Evolutionary conservation across 2,113 vertebrate species (phyloP).

Genomic region (Cromileptes altivelis): DNA sequence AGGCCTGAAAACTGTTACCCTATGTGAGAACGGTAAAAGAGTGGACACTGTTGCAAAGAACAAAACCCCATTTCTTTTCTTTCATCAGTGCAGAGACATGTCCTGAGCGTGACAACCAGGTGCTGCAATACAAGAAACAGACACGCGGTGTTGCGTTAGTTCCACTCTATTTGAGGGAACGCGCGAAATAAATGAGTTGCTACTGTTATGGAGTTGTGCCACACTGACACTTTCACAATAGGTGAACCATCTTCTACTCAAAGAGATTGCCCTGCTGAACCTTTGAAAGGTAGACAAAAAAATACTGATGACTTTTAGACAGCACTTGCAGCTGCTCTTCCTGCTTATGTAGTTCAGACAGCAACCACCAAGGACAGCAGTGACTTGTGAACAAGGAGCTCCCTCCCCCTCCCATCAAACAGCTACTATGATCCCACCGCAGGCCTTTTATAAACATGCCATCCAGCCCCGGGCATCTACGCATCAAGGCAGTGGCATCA

Average conservation of each 20-base stretch:
- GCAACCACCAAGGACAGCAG: slow-evolving; percentile 54
- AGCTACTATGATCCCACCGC: slow-evolving; percentile 47
- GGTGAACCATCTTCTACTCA: slow-evolving; percentile 1
- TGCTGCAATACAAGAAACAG: slow-evolving; percentile 12
- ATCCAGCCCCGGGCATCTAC: slow-evolving; percentile 33
- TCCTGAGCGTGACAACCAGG: not conserved
- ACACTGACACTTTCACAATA: slow-evolving; percentile 33
- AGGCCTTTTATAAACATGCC: slow-evolving; percentile 48
- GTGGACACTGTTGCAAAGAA: not conserved
- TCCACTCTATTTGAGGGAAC: not conserved
- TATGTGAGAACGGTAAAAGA: not conserved
- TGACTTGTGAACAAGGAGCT: slow-evolving; percentile 30
- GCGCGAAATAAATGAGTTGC: slow-evolving; percentile 10
- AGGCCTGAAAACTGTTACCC: slow-evolving; percentile 1
- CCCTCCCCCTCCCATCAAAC: slow-evolving; percentile 38
- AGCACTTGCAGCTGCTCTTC: slow-evolving; percentile 19
- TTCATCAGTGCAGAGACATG: not conserved
- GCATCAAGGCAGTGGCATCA: slow-evolving; percentile 37
- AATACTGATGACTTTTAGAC: slow-evolving; percentile 11
- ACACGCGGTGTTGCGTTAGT: not conserved
- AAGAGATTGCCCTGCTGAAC: slow-evolving; percentile 15
- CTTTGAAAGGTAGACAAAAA: not conserved
- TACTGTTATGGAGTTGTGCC: slow-evolving; percentile 8
- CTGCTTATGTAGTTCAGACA: slow-evolving; percentile 27
- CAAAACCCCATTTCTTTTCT: not conserved